Conservation (phyloP, 2,888 invertebrate genomes). For the Noctua janthina region DNA sequence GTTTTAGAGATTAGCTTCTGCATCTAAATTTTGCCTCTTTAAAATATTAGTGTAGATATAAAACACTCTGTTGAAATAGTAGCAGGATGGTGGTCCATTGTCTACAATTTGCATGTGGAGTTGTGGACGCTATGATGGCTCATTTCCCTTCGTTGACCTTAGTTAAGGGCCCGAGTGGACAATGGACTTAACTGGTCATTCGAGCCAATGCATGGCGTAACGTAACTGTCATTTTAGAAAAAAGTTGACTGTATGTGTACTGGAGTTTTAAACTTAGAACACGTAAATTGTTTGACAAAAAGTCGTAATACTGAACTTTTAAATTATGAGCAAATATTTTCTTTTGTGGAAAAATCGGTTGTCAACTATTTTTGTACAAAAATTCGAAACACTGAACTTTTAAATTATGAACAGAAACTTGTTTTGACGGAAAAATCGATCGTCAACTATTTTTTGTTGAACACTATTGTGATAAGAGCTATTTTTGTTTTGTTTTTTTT, state of each 20-base stretch:
- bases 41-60: neutral
- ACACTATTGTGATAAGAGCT: too few relatives aligned
- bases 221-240: conserved; percentile 28
- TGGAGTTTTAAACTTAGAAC: conserved; percentile 13
- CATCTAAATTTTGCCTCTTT: neutral
- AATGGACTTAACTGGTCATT: conserved; percentile 42
- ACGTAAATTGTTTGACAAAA: neutral
- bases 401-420: neutral
- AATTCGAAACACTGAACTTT: neutral
- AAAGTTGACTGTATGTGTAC: neutral
- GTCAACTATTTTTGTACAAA: neutral
- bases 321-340: neutral
- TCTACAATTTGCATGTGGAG: conserved; percentile 25
- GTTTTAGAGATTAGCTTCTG: neutral
- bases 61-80: neutral
- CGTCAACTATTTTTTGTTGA: neutral
- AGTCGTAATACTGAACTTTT: neutral
- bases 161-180: conserved; percentile 54
- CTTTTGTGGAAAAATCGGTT: neutral
- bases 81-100: conserved; percentile 42
- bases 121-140: conserved; percentile 47
- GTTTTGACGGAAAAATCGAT: neutral
- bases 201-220: conserved; percentile 29
- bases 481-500: conserved; percentile 8
- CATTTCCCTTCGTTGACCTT: conserved; percentile 61